phyloP scores from a whole-genome alignment of 2,113 vertebrate genomes.

The Ramphastos sulfuratus region DNA sequence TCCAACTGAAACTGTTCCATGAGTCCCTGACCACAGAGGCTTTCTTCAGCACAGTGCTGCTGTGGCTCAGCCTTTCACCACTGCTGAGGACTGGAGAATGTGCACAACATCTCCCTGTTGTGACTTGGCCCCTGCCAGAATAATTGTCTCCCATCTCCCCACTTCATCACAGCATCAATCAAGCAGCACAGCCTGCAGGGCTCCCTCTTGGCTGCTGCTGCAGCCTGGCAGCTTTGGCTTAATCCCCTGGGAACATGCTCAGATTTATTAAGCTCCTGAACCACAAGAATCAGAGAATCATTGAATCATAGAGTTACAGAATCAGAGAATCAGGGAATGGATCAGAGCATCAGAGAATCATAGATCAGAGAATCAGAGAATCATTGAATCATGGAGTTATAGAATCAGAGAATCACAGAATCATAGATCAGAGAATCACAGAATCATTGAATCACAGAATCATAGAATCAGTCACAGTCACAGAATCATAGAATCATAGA shows the following conservation, averaged over 20 bases:
- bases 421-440: too few relatives aligned
- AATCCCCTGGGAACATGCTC: not conserved
- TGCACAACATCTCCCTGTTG: not conserved
- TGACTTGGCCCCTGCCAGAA: not conserved
- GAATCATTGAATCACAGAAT: too few relatives aligned
- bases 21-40: not conserved
- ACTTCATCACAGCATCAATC: not conserved
- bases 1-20: not conserved
- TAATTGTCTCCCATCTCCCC: not conserved
- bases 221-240: not conserved
- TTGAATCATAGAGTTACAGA: too few relatives aligned
- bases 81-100: not conserved
- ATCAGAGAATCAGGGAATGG: too few relatives aligned
- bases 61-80: too few relatives aligned
- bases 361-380: too few relatives aligned
- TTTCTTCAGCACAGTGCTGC: not conserved
- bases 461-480: too few relatives aligned
- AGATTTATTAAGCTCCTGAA: not conserved
- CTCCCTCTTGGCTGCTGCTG: not conserved
- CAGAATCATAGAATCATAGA: too few relatives aligned
- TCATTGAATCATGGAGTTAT: too few relatives aligned
- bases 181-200: not conserved
- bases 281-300: too few relatives aligned
- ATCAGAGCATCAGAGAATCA: too few relatives aligned
- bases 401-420: too few relatives aligned